Conservation (phyloP, 2,797 vertebrate species). For the Lithobates sylvaticus region DNA sequence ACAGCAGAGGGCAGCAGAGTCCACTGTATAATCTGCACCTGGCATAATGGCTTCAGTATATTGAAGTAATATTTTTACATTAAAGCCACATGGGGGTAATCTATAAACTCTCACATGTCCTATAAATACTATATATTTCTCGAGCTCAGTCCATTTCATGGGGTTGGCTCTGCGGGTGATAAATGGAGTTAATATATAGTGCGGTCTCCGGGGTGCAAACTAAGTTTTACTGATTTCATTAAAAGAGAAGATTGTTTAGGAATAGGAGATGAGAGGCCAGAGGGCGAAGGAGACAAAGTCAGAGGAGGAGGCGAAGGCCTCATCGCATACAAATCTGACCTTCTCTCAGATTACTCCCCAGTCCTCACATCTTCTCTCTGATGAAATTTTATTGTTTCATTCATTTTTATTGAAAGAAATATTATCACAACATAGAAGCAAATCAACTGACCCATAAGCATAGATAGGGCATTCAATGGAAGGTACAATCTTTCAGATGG, state of each 20-base stretch:
- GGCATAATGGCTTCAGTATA: background rate
- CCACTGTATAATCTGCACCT: background rate
- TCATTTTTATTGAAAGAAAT: no score
- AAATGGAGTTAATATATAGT: slow-evolving; percentile 16
- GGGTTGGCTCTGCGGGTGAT: background rate
- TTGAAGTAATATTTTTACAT: background rate
- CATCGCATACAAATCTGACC: no score
- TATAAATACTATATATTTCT: background rate
- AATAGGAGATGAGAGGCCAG: background rate
- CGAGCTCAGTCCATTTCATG: background rate
- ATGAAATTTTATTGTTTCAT: no score
- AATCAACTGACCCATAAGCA: no score
- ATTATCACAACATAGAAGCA: no score
- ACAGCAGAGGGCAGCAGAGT: slow-evolving; percentile 22
- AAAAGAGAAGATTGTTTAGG: background rate
- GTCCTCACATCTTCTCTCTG: no score
- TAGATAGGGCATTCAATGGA: no score
- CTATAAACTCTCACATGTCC: background rate
- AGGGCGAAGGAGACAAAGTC: background rate
- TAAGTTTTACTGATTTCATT: slow-evolving; percentile 7
- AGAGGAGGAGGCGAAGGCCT: background rate
- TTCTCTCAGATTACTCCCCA: no score
- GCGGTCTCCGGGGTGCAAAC: background rate
- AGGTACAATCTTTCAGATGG: no score
- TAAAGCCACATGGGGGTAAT: background rate